These are phyloP conservation scores for Drosophila formosana DNA, from an alignment of 2,888 invertebrate genomes.

Conservation along the genomic window DNA sequence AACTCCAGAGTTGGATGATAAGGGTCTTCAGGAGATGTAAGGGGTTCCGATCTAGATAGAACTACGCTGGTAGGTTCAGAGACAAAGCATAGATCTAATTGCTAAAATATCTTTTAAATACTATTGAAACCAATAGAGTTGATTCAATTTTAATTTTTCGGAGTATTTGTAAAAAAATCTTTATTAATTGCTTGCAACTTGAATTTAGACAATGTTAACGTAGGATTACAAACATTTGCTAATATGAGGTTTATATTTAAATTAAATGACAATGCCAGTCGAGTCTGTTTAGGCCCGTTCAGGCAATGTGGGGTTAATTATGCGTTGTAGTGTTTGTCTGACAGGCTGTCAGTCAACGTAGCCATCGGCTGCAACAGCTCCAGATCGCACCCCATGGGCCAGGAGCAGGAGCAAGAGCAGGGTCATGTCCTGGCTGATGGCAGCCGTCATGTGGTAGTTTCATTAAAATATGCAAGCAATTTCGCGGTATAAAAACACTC, in stretches of 20 bases:
- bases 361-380: slow-evolving; percentile 50
- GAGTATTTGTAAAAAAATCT: no score
- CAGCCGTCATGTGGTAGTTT: slow-evolving; percentile 74
- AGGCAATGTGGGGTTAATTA: slow-evolving; percentile 33
- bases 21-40: no score
- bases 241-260: background rate
- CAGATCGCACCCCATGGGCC: slow-evolving; percentile 44
- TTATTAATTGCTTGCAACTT: no score
- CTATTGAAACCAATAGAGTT: no score
- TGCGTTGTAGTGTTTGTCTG: slow-evolving; percentile 30
- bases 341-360: slow-evolving; percentile 55
- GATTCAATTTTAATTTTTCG: no score
- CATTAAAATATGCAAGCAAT: slow-evolving; percentile 80
- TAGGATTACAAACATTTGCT: no score
- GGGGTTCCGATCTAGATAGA: no score
- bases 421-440: slow-evolving; percentile 50
- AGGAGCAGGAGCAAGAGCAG: background rate
- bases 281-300: background rate
- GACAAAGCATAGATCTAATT: no score
- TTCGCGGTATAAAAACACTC: slow-evolving; percentile 78
- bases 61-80: no score
- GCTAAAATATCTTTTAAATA: no score
- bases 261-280: background rate
- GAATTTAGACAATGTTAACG: no score
- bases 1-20: no score